phyloP scores from a whole-genome alignment of 1,140 invertebrate genomes.

The Lordiphosa stackelbergi region DNA sequence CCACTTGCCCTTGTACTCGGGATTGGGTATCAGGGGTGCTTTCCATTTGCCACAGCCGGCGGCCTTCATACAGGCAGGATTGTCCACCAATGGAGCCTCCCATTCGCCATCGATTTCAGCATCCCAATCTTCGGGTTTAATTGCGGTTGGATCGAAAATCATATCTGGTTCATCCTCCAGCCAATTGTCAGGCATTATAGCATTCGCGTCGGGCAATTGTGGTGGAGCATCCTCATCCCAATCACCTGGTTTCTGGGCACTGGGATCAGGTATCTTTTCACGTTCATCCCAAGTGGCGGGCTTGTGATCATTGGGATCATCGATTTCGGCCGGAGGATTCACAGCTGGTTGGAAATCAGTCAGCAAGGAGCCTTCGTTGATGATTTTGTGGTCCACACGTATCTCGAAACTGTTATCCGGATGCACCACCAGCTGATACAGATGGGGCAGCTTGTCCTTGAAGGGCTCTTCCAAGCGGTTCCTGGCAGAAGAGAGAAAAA shows the following conservation, averaged over 20 bases:
- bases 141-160: constrained; percentile 91
- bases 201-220: constrained; percentile 92
- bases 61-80: constrained; percentile 90
- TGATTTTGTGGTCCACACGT: constrained; percentile 85
- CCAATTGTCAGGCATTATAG: constrained; percentile 95
- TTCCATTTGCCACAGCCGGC: constrained; percentile 96
- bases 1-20: constrained; percentile 96
- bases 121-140: constrained; percentile 97
- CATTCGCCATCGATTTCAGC: constrained; percentile 98
- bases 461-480: constrained; percentile 92
- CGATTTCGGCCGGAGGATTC: constrained; percentile 96
- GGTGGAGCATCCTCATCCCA: constrained; percentile 96
- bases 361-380: constrained; percentile 91
- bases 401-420: constrained; percentile 92
- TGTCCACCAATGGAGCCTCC: constrained; percentile 95
- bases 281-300: constrained; percentile 98
- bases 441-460: constrained; percentile 96
- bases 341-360: constrained; percentile 95
- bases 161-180: constrained; percentile 93
- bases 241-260: constrained; percentile 92
- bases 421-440: constrained; percentile 92
- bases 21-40: constrained; percentile 91
- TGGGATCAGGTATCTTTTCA: constrained; percentile 95
- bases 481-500: constrained; percentile 41
- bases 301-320: constrained; percentile 93